Base-by-base conservation (phyloP, 2,888 invertebrate species). In the Mesorhabditis sp. region DNA sequence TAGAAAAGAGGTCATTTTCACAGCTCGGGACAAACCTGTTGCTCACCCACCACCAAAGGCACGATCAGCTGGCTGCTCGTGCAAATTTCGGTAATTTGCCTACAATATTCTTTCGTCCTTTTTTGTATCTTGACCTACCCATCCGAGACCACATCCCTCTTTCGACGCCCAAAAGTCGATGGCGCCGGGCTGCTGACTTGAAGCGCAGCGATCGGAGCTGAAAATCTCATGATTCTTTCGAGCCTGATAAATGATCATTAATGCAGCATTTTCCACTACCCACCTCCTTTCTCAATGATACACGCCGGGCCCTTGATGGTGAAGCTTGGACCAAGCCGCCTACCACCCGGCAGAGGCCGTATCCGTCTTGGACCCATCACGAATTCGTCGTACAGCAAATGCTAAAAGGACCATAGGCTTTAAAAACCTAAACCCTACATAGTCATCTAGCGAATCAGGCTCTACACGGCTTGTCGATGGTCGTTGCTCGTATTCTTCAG, bases 321-420 rank as follows among this genome's bases (percentile, higher is more conserved):
- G 61, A 74, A 75, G 45, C 72, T 70, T 6, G 75, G 73, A 62
- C 72, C 71, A 41, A 65, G 67, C 10, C 76, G 63, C 45, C 69
- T 69, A 15, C 77, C 75, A 28, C 28, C 28, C 28, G 28, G 28
- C 28, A 28, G 28, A 28, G 28, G 28, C 28, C 28, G 28, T 28
- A 28, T 28, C 15, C 72, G 66, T 28, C 75, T 66, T 44, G 80
- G 80, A 0, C 80, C 80, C 28, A 50, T 63, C 4, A 80, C 78
- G 68, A 72, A 80, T n/a, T 77, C 76, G 44, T 77, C 77, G 67
- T 79, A 80, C 64, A 80, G 78, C 13, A 70, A 72, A 5, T 68
- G 28, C 28, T 28, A 28, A 28, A 28, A 28, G 28, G 28, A 28
- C 28, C 68, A 65, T 78, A 77, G 44, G 74, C 77, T 15, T 77